Evolutionary conservation across 2,113 vertebrate genomes (phyloP).

Genomic region (Edolisoma coerulescens): DNA sequence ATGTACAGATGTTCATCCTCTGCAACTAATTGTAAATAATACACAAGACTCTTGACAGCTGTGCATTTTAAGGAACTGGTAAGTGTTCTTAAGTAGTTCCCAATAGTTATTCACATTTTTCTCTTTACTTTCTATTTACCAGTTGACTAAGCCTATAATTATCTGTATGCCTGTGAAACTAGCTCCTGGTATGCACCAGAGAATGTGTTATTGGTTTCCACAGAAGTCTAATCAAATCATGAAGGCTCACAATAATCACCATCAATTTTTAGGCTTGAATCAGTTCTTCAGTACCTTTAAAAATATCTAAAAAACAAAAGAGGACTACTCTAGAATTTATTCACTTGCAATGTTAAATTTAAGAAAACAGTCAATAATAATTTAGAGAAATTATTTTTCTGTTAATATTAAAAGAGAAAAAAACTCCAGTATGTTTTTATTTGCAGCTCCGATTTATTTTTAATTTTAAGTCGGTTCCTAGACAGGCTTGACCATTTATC

Average conservation of each 20-base stretch:
- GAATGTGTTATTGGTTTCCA: background rate
- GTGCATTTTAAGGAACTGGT: background rate
- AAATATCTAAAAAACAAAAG: accelerated
- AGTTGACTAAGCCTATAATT: constrained; percentile 15
- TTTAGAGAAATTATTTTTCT: background rate
- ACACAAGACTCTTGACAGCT: background rate
- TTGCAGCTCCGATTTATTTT: background rate
- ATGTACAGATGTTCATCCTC: background rate
- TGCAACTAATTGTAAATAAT: background rate
- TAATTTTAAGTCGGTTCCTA: background rate
- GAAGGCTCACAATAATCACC: background rate
- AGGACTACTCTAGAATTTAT: background rate
- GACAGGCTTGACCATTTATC: background rate
- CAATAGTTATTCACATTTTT: background rate
- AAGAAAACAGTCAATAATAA: background rate
- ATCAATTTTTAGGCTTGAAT: background rate
- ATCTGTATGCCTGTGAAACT: background rate
- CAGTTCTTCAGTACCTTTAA: background rate
- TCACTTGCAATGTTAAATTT: background rate
- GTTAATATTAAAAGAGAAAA: background rate
- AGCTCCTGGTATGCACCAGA: background rate
- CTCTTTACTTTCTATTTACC: constrained; percentile 9
- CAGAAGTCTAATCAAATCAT: background rate
- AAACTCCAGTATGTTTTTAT: background rate
- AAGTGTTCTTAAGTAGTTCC: background rate